These are phyloP conservation scores for Acanthurus tractus DNA, from an alignment of 2,797 vertebrate species.

Conservation along the genomic window DNA sequence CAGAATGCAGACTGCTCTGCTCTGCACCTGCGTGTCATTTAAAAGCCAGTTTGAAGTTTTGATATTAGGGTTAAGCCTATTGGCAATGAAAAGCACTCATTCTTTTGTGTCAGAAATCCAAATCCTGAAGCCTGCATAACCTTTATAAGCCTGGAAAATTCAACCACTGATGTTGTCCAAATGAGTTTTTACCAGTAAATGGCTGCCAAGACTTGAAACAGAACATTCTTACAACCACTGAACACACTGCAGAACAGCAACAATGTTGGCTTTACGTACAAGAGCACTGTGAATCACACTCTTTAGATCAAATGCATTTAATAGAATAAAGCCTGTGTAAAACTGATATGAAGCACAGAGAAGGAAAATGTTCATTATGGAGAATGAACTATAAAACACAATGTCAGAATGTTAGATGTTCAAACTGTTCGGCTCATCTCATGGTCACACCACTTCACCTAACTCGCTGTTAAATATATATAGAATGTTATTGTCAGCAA, in stretches of 20 bases:
- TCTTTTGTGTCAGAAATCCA: slow-evolving; percentile 22
- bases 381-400: background rate
- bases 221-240: slow-evolving; percentile 7
- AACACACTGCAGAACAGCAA: slow-evolving; percentile 19
- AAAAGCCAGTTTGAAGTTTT: slow-evolving; percentile 19
- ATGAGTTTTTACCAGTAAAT: slow-evolving; percentile 9
- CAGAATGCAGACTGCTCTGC: slow-evolving; percentile 26
- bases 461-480: background rate
- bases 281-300: slow-evolving; percentile 3
- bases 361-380: too few relatives aligned
- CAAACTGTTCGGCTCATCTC: background rate
- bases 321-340: slow-evolving; percentile 5
- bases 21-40: slow-evolving; percentile 22
- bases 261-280: slow-evolving; percentile 17
- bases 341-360: too few relatives aligned
- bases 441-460: background rate
- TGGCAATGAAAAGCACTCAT: slow-evolving; percentile 21
- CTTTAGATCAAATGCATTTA: slow-evolving; percentile 2
- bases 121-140: slow-evolving; percentile 14
- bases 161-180: slow-evolving; percentile 3
- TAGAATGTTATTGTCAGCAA: background rate
- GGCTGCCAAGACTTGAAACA: slow-evolving; percentile 6
- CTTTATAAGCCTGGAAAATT: slow-evolving; percentile 12
- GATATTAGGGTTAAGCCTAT: slow-evolving; percentile 9
- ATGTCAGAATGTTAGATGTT: background rate